Conservation (phyloP, 2,888 invertebrate genomes). For the Agrotis segetum region DNA sequence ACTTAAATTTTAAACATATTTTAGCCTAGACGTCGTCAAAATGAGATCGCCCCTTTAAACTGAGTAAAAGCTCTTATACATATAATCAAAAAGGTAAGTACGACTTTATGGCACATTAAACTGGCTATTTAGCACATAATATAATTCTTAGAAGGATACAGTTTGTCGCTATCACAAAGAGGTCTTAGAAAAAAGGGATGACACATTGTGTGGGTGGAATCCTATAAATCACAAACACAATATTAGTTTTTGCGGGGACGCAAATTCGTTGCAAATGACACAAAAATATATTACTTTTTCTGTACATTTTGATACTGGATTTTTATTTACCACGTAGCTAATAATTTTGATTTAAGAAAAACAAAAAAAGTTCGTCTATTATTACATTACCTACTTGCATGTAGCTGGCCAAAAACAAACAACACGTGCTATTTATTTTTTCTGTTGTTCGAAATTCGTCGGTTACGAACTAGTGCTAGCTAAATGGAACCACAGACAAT, state of each 20-base stretch:
- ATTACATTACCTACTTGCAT: background rate
- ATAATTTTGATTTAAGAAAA: constrained; percentile 8
- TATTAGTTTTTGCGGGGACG: constrained; percentile 38
- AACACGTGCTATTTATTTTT: constrained; percentile 13
- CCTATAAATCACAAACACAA: constrained; percentile 53
- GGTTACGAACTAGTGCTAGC: constrained; percentile 23
- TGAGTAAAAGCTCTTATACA: constrained; percentile 44
- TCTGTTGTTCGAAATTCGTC: constrained; percentile 26
- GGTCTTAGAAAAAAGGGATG: constrained; percentile 30
- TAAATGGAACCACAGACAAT: constrained; percentile 30
- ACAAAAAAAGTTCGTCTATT: constrained; percentile 22
- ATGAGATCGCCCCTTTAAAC: constrained; percentile 43
- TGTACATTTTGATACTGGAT: background rate
- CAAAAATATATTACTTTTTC: background rate
- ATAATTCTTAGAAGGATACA: constrained; percentile 38
- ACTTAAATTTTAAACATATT: constrained; percentile 26
- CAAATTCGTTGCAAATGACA: constrained; percentile 33
- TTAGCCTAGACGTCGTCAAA: constrained; percentile 37
- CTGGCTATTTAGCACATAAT: constrained; percentile 42
- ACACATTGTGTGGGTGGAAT: constrained; percentile 26
- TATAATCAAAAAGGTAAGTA: constrained; percentile 49
- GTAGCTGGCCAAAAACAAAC: constrained; percentile 1
- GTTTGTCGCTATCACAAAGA: constrained; percentile 20
- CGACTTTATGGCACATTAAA: constrained; percentile 46
- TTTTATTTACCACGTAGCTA: background rate